Base-by-base conservation (phyloP, 2,888 invertebrate species). In the Eupeodes luniger region DNA sequence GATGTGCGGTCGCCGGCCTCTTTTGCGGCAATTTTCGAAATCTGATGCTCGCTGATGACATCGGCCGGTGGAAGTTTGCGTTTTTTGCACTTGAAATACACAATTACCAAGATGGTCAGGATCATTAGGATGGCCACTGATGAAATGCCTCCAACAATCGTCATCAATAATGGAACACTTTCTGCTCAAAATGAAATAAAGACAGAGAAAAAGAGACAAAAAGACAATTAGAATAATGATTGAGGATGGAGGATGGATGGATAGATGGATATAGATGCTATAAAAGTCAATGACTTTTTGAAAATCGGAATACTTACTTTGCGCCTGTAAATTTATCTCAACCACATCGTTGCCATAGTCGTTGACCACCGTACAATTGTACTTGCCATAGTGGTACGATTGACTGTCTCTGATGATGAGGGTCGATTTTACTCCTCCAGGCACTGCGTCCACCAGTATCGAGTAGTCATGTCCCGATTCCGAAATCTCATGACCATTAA, bases 311-410 rank as follows among this genome's bases (percentile, higher is more conserved):
- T 27, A 27, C 97, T 96, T 95, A 98, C 98, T 97, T 94, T 97
- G 97, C 90, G 98, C 96, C 92, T 96, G 96, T 90, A 99, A 95
- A 85, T 96, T 95, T 90, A 99, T 98, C 92, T 97, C 96, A 90
- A 97, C 95, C 69, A 96, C 96, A 92, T 97, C 98, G 90, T 96
- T 96, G 61, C 99, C 99, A 91, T 97, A 98, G 89, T 97, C 96
- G 93, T 99, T 99, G 70, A 96, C 96, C 40, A 98, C 98, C 70
- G 98, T 97, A 93, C 99, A 99, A 94, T 98, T 98, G 94, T 98
- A 99, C 90, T 96, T 95, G 62, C 98, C 98, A 92, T 98, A 99
- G 93, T 99, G 98, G 90, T 96, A 96, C 44, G 96, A 96, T 92
- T 96, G 96, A 57, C 98, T 97, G 92, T 98, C 97, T 74, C 97